Evolutionary conservation across 2,113 vertebrate genomes (phyloP).

Genomic region (Leptobrachium ailaonicum): DNA sequence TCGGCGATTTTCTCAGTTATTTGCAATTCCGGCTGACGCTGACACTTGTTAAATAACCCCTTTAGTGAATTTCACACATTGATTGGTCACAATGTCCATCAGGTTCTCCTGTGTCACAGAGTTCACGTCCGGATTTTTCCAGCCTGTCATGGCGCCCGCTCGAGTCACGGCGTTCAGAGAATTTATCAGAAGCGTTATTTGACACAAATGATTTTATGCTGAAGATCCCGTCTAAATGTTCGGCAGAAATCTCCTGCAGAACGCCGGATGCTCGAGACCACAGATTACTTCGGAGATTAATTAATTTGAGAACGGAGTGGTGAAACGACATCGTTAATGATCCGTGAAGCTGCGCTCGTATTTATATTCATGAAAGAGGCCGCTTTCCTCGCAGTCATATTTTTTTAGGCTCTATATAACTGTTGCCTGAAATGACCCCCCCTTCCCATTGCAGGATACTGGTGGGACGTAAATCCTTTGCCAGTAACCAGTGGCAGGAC

Average conservation of each 20-base stretch:
- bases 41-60: too few species aligned
- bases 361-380: neutral
- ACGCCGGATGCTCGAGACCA: neutral
- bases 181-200: neutral
- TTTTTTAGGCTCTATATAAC: neutral
- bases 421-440: neutral
- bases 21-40: too few species aligned
- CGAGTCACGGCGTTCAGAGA: neutral
- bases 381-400: neutral
- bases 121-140: too few species aligned
- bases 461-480: neutral
- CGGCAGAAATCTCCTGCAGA: neutral
- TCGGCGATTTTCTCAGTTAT: too few species aligned
- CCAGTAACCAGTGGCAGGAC: neutral
- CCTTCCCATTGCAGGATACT: neutral
- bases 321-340: slow-evolving; percentile 14
- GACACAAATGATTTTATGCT: neutral
- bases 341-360: neutral
- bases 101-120: too few species aligned
- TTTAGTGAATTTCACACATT: too few species aligned
- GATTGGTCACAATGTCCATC: too few species aligned
- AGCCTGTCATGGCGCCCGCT: too few species aligned
- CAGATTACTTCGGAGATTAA: slow-evolving; percentile 31
- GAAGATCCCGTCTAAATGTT: neutral
- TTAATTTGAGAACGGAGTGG: neutral